A percentile compares a stretch with the other conserved stretches of the same genome.
Evolutionary conservation across 2,888 invertebrate genomes (phyloP).

Genomic region (Tenodera sinensis): DNA sequence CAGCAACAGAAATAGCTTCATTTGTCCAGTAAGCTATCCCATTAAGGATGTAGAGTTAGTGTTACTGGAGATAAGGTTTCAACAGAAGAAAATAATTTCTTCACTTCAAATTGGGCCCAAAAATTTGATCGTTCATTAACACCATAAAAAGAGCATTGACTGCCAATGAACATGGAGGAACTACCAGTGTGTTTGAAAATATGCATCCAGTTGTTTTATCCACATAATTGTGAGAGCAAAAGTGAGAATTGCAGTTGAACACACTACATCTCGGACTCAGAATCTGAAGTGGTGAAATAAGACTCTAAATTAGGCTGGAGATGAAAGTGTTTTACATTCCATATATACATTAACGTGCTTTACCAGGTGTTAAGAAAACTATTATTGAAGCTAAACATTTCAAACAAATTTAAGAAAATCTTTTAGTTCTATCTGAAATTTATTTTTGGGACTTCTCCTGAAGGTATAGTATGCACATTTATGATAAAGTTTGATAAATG

Average conservation of each 20-base stretch:
- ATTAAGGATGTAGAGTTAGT: neutral
- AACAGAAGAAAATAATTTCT: neutral
- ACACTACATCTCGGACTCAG: neutral
- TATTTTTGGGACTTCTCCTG: neutral
- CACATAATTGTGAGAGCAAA: neutral
- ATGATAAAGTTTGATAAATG: neutral
- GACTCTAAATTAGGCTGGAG: neutral
- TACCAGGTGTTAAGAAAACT: neutral
- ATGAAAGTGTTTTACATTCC: neutral
- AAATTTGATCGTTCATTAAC: neutral
- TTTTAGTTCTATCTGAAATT: neutral
- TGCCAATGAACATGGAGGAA: neutral
- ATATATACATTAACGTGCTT: neutral
- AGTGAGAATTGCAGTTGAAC: neutral
- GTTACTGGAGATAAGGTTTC: neutral
- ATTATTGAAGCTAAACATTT: neutral
- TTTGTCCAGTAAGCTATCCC: slow-evolving; percentile 1
- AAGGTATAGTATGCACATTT: neutral
- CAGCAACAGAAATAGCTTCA: slow-evolving; percentile 15
- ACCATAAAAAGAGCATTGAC: neutral
- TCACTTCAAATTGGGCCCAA: neutral
- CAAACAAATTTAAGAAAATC: neutral
- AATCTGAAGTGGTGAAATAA: neutral
- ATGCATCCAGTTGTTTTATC: neutral
- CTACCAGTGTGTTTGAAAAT: neutral